Evolutionary conservation across 1,140 invertebrate species (phyloP), one percentile per base, ranked within the genome.

Genomic region (Trypoxylus dichotomus): DNA sequence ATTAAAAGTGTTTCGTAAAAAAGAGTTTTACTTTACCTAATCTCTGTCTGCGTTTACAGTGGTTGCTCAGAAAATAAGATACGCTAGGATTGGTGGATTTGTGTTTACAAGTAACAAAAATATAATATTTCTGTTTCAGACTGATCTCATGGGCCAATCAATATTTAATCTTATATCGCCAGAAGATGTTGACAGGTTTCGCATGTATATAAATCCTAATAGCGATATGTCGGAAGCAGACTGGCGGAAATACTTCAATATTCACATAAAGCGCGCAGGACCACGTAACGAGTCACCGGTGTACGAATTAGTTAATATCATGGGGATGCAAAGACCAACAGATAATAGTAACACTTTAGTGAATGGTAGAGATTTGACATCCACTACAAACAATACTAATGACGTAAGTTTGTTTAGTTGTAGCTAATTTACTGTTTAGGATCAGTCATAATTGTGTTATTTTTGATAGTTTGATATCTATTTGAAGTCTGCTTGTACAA

Each of bases 111-210:
- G 32, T 37, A 37, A 37, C 5, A 37, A 37, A 37, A 37, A 37
- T 7, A 2, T 37, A 37, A n/a, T 37, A 37, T 8, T 73, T 82
- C 82, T 84, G 74, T 88, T 88, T 37, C 86, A 96, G 94, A 90
- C 91, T 79, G 96, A 97, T 80, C 87, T 97, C 63, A 91, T 97
- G 84, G 96, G 96, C 0, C 93, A 96, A 83, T 94, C 92, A 74
- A 87, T 97, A 72, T 93, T 92, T 83, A 92, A 91, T 76, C 92
- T 95, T 74, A 91, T 94, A 3, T 92, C 94, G 83, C 90, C 91
- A 1, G 92, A 94, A 19, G 96, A 97, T 84, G 91, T 93, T 75
- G 89, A 90, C 6, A 90, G 91, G 76, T 87, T 98, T 21, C 89
- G 89, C 43, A 88, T 90, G 63, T 91, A 94, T 81, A 85, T 97